These are phyloP conservation scores for Diacarnus erythraeanus DNA, from an alignment of 37 sponge, comb jelly and placozoan species.

Conservation along the genomic window DNA sequence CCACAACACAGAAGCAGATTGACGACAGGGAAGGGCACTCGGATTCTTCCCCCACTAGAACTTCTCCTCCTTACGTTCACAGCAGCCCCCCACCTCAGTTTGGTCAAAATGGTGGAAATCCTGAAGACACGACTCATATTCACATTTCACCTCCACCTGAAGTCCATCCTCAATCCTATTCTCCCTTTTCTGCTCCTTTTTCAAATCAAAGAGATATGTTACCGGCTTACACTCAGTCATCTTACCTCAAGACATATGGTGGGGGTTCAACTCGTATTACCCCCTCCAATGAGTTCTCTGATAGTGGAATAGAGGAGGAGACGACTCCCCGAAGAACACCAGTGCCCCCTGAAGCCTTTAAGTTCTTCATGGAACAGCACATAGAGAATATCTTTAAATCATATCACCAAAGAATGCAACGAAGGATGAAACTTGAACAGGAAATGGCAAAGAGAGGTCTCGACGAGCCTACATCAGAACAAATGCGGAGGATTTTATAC, in stretches of 20 bases:
- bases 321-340: conserved; percentile 48
- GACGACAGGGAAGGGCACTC: conserved; percentile 21
- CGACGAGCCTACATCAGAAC: conserved; percentile 77
- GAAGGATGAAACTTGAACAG: conserved; percentile 81
- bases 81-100: conserved; percentile 26
- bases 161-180: conserved; percentile 61
- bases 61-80: conserved; percentile 31
- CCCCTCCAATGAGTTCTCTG: conserved; percentile 37
- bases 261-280: conserved; percentile 4
- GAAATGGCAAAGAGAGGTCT: conserved; percentile 88
- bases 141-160: conserved; percentile 81
- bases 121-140: conserved; percentile 39
- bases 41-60: conserved; percentile 53
- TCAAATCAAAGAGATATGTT: conserved; percentile 20
- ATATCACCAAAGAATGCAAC: conserved; percentile 73
- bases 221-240: conserved; percentile 13
- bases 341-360: conserved; percentile 89
- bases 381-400: conserved; percentile 86
- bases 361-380: conserved; percentile 95
- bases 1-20: not conserved
- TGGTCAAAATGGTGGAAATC: not conserved
- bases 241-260: not conserved
- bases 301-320: conserved; percentile 81
- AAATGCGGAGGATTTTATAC: conserved; percentile 78
- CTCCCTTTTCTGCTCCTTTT: conserved; percentile 68